Percentiles rank a stretch among this genome's conserved stretches.
These are phyloP conservation scores for Microctenopoma lineatum DNA, from an alignment of 2,797 vertebrate genomes.

Conservation along the genomic window DNA sequence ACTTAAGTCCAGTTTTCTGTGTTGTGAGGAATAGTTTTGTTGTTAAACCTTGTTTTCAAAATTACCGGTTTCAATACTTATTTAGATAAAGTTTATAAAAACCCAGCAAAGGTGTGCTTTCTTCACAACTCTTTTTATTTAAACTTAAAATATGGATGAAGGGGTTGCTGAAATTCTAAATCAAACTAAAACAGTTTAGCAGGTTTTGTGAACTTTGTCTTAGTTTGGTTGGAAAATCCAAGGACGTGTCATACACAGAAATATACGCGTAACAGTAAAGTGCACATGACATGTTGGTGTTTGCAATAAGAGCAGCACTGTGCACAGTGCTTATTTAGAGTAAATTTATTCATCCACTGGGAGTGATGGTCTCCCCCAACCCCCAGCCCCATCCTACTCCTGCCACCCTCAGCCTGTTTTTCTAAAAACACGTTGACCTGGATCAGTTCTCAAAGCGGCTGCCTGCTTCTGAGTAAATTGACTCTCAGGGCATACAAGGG, in stretches of 20 bases:
- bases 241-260: background rate
- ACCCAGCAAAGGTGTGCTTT: background rate
- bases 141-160: too few species aligned
- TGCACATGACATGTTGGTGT: constrained; percentile 4
- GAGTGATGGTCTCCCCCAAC: constrained; percentile 14
- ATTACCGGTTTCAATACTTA: background rate
- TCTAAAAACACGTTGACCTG: constrained; percentile 78
- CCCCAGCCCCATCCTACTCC: background rate
- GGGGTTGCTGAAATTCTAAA: too few species aligned
- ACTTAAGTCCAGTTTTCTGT: background rate
- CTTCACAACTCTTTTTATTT: background rate
- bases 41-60: constrained; percentile 6
- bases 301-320: constrained; percentile 2
- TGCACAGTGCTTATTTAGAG: constrained; percentile 34
- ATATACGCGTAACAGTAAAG: background rate
- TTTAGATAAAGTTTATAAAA: background rate
- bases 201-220: too few species aligned
- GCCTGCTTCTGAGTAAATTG: constrained; percentile 66
- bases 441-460: constrained; percentile 63
- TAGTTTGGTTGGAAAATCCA: too few species aligned
- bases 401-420: constrained; percentile 56
- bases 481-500: constrained; percentile 51
- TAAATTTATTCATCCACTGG: constrained; percentile 40
- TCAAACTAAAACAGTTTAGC: too few species aligned
- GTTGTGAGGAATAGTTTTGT: constrained; percentile 4